Percentiles rank a stretch among this genome's conserved stretches.
Evolutionary conservation across 2,113 vertebrate species (phyloP).

Genomic region (Trogon melanurus): DNA sequence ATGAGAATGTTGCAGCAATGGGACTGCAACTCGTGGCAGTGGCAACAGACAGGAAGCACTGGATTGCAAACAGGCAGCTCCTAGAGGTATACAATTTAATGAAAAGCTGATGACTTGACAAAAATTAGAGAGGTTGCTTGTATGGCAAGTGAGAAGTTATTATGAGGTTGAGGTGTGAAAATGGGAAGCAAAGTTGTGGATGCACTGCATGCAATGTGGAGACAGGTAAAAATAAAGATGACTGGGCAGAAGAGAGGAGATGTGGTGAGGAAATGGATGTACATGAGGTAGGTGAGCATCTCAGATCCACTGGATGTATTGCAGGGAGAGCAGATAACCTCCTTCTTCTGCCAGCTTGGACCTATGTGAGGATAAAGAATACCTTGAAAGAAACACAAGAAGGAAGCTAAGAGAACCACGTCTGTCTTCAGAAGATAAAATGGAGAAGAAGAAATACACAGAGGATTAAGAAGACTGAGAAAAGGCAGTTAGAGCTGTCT

Average conservation of each 20-base stretch:
- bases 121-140: background rate
- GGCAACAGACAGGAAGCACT: background rate
- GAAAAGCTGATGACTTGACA: background rate
- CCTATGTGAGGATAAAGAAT: background rate
- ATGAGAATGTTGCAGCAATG: background rate
- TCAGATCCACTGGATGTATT: background rate
- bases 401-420: background rate
- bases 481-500: background rate
- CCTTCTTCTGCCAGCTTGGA: background rate
- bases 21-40: background rate
- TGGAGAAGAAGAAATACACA: background rate
- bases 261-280: background rate
- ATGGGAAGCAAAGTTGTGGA: background rate
- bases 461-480: background rate
- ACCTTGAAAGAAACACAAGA: background rate
- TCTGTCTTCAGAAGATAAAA: conserved; percentile 18
- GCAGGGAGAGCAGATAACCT: background rate
- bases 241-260: background rate
- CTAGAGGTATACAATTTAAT: background rate
- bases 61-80: background rate
- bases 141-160: background rate
- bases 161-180: background rate
- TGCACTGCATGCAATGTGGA: fast-evolving
- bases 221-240: background rate
- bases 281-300: background rate